phyloP scores from a whole-genome alignment of 2,888 invertebrate species.

The Eupithecia abbreviata region DNA sequence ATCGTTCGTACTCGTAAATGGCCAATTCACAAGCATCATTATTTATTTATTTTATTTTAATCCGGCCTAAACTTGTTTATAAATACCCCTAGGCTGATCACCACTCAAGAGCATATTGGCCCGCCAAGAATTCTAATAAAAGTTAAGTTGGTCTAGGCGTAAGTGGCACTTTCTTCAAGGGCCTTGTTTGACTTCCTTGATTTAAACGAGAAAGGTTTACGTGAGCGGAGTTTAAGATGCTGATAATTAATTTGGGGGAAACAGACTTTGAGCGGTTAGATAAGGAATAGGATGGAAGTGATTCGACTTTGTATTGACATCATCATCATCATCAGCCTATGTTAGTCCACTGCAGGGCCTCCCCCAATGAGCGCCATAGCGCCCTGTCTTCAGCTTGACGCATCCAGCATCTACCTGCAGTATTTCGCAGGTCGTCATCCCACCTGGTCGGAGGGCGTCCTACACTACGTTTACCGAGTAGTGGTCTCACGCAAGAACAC shows the following conservation, averaged over 20 bases:
- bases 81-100: conserved; percentile 44
- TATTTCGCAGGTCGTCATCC: too few species aligned
- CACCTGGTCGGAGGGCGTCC: too few species aligned
- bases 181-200: conserved; percentile 49
- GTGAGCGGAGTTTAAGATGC: conserved; percentile 40
- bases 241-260: conserved; percentile 14
- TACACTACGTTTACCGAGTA: too few species aligned
- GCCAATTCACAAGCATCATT: too few species aligned
- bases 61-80: conserved; percentile 2
- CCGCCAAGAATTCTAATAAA: conserved; percentile 76
- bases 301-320: background rate
- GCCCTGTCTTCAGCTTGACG: too few species aligned
- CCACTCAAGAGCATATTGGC: conserved; percentile 71
- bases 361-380: too few species aligned
- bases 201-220: conserved; percentile 53
- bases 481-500: too few species aligned
- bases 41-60: background rate
- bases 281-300: background rate
- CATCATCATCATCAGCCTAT: too few species aligned
- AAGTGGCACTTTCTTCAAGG: conserved; percentile 56
- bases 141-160: conserved; percentile 64
- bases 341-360: too few species aligned
- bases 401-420: too few species aligned
- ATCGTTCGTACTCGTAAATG: too few species aligned
- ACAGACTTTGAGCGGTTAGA: background rate